Evolutionary conservation across 2,888 invertebrate genomes (phyloP).

Genomic region (Acronicta alni): DNA sequence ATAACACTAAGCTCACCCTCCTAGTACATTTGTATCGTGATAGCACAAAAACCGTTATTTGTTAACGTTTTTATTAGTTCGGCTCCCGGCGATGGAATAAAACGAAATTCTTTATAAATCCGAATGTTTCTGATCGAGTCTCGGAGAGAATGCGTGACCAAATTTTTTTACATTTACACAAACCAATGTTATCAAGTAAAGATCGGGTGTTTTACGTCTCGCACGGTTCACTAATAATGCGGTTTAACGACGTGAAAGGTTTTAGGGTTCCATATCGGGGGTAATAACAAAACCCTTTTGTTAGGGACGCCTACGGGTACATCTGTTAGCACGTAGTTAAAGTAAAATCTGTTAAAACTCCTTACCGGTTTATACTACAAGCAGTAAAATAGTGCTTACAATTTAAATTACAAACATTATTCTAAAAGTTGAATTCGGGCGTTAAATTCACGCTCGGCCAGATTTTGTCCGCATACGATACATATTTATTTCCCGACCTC

Average conservation of each 20-base stretch:
- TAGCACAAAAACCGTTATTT: slow-evolving; percentile 50
- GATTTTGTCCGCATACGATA: slow-evolving; percentile 53
- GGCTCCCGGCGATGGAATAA: slow-evolving; percentile 31
- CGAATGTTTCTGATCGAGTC: slow-evolving; percentile 23
- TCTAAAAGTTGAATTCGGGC: slow-evolving; percentile 18
- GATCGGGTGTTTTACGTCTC: slow-evolving; percentile 57
- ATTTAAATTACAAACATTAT: slow-evolving; percentile 30
- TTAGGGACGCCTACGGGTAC: slow-evolving; percentile 37
- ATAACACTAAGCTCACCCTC: slow-evolving; percentile 53
- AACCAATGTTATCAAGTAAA: slow-evolving; percentile 58
- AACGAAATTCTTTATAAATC: slow-evolving; percentile 44
- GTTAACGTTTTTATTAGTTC: slow-evolving; percentile 52
- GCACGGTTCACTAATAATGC: slow-evolving; percentile 59
- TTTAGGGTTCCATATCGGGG: slow-evolving; percentile 52
- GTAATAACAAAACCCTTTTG: slow-evolving; percentile 56
- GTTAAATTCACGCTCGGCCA: slow-evolving; percentile 34
- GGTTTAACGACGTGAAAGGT: slow-evolving; percentile 57
- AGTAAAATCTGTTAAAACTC: slow-evolving; percentile 43
- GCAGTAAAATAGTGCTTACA: slow-evolving; percentile 19
- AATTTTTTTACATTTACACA: slow-evolving; percentile 52
- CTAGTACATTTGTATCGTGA: slow-evolving; percentile 51
- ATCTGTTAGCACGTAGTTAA: slow-evolving; percentile 51
- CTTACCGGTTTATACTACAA: slow-evolving; percentile 12
- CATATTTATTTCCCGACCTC: slow-evolving; percentile 55
- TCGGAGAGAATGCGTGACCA: slow-evolving; percentile 52